Evolutionary conservation across 2,113 vertebrate species (phyloP).

Genomic region (Diadophis punctatus): DNA sequence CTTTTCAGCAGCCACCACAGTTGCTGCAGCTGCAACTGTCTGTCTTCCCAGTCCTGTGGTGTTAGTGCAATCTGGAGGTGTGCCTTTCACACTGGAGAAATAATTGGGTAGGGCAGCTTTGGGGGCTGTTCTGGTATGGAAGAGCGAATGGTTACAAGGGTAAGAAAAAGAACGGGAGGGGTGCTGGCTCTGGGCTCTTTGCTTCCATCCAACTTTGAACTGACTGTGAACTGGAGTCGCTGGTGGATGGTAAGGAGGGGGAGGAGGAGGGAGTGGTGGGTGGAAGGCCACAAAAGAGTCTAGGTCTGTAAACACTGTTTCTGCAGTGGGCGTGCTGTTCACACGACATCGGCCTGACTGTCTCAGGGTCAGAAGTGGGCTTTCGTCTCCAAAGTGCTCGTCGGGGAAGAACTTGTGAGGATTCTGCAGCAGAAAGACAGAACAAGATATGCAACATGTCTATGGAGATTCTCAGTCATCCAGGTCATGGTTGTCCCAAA

Average conservation of each 20-base stretch:
- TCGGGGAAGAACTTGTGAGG: conserved; percentile 98
- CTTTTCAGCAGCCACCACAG: conserved; percentile 77
- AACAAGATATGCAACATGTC: not conserved
- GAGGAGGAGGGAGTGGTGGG: conserved; percentile 90
- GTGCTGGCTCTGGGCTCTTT: conserved; percentile 84
- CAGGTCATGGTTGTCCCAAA: too few species aligned
- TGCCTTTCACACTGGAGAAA: conserved; percentile 76
- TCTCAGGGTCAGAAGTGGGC: conserved; percentile 88
- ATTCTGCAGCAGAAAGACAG: conserved; percentile 74
- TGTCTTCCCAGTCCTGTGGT: conserved; percentile 75
- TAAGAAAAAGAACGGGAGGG: conserved; percentile 96
- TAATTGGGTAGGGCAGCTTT: conserved; percentile 82
- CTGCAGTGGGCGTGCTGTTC: conserved; percentile 90
- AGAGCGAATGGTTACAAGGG: conserved; percentile 88
- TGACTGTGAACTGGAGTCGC: conserved; percentile 83
- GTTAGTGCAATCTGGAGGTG: conserved; percentile 89
- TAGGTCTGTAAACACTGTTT: conserved; percentile 94
- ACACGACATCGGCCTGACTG: conserved; percentile 86
- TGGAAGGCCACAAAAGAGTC: conserved; percentile 93
- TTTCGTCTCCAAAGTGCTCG: conserved; percentile 95
- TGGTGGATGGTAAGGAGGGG: conserved; percentile 92
- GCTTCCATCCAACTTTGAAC: conserved; percentile 90
- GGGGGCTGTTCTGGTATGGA: conserved; percentile 77
- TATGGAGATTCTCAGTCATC: too few species aligned
- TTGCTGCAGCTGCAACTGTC: conserved; percentile 52